A percentile compares a stretch with the other conserved stretches of the same genome.
phyloP scores from a whole-genome alignment of 2,888 invertebrate species.

The Leptura quadrifasciata region DNA sequence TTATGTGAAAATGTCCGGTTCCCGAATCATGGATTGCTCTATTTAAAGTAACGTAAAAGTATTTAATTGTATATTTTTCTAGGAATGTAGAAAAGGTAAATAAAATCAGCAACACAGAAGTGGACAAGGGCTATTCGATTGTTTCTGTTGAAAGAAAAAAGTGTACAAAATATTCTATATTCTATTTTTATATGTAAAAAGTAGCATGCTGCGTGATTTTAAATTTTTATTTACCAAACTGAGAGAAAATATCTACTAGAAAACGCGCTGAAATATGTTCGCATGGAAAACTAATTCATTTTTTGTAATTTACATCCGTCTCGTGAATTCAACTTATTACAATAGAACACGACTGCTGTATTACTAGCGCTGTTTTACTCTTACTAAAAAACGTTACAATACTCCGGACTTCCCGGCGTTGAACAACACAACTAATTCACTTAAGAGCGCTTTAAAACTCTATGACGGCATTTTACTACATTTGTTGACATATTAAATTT shows the following conservation, averaged over 20 bases:
- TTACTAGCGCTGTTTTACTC: conserved; percentile 15
- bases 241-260: conserved; percentile 3
- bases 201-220: neutral
- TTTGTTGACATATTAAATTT: too few species aligned
- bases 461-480: neutral
- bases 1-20: too few species aligned
- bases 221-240: neutral
- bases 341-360: conserved; percentile 7
- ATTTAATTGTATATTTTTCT: neutral
- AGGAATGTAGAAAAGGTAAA: neutral
- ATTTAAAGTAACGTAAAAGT: too few species aligned
- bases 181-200: neutral
- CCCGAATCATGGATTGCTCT: too few species aligned
- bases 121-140: neutral
- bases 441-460: conserved; percentile 15
- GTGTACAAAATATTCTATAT: neutral
- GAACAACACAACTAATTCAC: conserved; percentile 1
- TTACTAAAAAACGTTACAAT: conserved; percentile 16
- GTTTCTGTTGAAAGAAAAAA: neutral
- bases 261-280: neutral
- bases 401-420: conserved; percentile 18
- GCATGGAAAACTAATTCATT: neutral
- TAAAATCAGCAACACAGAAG: too few species aligned
- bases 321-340: conserved; percentile 9
- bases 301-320: conserved; percentile 18